A percentile compares a stretch with the other conserved stretches of the same genome.
phyloP scores from a whole-genome alignment of 2,113 vertebrate genomes.

The Tragelaphus scriptus region DNA sequence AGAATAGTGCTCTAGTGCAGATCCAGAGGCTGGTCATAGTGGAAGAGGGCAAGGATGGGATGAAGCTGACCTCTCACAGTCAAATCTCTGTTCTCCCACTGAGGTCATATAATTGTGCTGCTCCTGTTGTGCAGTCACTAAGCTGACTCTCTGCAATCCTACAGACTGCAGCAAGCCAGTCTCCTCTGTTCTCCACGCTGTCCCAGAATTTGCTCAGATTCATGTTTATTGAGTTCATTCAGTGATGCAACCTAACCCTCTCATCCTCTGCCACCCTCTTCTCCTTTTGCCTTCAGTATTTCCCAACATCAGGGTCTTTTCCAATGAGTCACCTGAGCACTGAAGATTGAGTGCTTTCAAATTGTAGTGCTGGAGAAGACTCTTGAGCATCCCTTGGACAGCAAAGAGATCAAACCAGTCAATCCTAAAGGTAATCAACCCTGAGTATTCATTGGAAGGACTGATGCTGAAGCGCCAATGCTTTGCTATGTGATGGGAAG shows the following conservation, averaged over 20 bases:
- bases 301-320: not conserved
- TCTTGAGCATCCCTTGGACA: not conserved
- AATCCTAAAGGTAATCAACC: not conserved
- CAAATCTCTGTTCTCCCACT: not conserved
- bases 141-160: not conserved
- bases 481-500: not conserved
- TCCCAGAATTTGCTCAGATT: not conserved
- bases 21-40: rapidly evolving
- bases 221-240: not conserved
- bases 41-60: not conserved
- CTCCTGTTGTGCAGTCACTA: not conserved
- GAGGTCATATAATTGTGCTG: not conserved
- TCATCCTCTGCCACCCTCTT: not conserved
- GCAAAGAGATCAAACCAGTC: not conserved
- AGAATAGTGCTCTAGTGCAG: rapidly evolving
- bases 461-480: not conserved
- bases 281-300: not conserved
- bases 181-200: not conserved
- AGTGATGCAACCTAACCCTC: not conserved
- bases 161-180: not conserved
- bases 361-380: not conserved
- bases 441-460: not conserved
- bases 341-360: not conserved
- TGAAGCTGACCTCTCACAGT: too few relatives aligned
- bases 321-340: not conserved